Evolutionary conservation across 2,113 vertebrate genomes (phyloP).

Genomic region (Phaetusa simplex): DNA sequence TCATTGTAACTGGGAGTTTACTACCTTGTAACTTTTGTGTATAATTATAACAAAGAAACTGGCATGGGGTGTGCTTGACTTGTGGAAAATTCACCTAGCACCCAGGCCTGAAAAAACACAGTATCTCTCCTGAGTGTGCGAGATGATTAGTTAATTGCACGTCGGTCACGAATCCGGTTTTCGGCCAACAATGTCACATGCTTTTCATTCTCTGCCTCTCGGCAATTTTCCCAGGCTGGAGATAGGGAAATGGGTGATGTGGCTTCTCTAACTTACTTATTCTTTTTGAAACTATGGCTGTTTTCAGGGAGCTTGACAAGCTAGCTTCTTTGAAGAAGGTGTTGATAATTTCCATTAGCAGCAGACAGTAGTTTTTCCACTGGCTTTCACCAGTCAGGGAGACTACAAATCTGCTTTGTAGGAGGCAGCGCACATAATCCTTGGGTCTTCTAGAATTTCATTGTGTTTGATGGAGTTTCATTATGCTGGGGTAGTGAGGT

Average conservation of each 20-base stretch:
- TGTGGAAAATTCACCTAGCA: too few species aligned
- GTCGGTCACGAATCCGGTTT: too few species aligned
- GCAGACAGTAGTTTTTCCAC: background rate
- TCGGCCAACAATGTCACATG: background rate
- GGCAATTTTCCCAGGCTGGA: background rate
- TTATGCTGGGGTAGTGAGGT: conserved; percentile 21
- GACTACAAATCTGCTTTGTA: conserved; percentile 16
- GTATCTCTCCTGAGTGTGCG: too few species aligned
- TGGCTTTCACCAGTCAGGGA: background rate
- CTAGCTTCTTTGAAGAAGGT: background rate
- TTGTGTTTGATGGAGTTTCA: background rate
- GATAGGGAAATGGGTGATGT: background rate
- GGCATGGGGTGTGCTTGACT: too few species aligned
- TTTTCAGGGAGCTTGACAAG: background rate
- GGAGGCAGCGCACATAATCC: conserved; percentile 1
- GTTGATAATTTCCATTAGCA: conserved; percentile 47
- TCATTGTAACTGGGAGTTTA: too few species aligned
- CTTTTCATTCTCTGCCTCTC: background rate
- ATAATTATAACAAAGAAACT: too few species aligned
- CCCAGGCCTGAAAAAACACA: too few species aligned
- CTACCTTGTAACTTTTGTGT: too few species aligned
- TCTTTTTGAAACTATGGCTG: background rate
- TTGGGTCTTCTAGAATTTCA: conserved; percentile 31
- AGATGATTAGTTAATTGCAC: too few species aligned
- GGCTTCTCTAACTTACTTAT: background rate